A percentile compares a stretch with the other conserved stretches of the same genome.
phyloP scores from a whole-genome alignment of 2,888 invertebrate genomes.

The Agrochola circellaris region DNA sequence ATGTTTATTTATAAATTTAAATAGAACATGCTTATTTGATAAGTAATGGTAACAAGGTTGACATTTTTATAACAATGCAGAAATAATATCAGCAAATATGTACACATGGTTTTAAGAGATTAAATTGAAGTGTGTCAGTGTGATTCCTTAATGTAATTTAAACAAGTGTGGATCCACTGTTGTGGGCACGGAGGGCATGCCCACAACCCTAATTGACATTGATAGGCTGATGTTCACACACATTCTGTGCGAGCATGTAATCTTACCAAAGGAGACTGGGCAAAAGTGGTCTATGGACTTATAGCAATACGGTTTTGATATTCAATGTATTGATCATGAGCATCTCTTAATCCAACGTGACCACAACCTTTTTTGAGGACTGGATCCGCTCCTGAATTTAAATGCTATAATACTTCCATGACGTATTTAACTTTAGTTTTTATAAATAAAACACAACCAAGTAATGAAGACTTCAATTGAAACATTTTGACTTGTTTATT shows the following conservation, averaged over 20 bases:
- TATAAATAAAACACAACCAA: neutral
- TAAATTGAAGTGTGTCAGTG: neutral
- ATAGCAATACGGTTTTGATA: too few relatives aligned
- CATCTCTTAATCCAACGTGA: too few relatives aligned
- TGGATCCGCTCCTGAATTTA: too few relatives aligned
- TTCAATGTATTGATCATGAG: too few relatives aligned
- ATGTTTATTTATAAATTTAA: neutral
- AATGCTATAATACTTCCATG: neutral
- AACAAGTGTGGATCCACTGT: too few relatives aligned
- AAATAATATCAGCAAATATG: conserved; percentile 18
- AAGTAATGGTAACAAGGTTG: conserved; percentile 9
- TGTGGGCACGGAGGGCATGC: too few relatives aligned
- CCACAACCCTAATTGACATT: too few relatives aligned
- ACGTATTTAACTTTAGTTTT: neutral
- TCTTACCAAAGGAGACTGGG: too few relatives aligned
- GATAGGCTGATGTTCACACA: too few relatives aligned
- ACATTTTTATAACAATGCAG: neutral
- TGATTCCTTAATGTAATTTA: neutral
- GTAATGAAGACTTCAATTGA: neutral
- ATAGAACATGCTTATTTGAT: neutral
- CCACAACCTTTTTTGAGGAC: too few relatives aligned
- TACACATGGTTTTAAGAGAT: conserved; percentile 5
- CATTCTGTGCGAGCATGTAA: too few relatives aligned
- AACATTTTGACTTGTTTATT: neutral
- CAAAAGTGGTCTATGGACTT: too few relatives aligned